Evolutionary conservation across 2,113 vertebrate genomes (phyloP), one percentile per base, ranked within the genome.

Genomic region (Hemibagrus wyckioides): DNA sequence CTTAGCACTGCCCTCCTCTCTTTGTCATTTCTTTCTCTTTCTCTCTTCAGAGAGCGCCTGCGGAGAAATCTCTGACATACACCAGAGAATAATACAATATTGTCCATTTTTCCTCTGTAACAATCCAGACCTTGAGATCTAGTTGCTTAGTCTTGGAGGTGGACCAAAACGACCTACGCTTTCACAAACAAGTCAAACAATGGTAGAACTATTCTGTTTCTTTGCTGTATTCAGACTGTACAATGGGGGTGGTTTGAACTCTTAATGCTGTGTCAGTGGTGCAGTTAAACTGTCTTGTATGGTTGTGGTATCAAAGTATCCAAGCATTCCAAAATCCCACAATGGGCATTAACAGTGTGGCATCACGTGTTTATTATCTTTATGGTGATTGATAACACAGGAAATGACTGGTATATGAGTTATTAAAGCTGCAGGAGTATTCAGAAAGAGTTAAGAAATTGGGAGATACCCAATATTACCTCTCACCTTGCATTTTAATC

Each of bases 171-270:
- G 11, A 52, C 85, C 76, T 65, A 80, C 61, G 17, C 76, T 80
- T 86, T 80, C 73, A 87, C 57, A 87, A 87, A 87, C 86, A 77
- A 79, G 36, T 76, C 30, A 30, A 77, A 87, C 86, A 87, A 83
- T 75, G 48, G 33, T 10, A 83, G 59, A 77, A 59, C 44, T 80
- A 86, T 87, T 82, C 25, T 69, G 3, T 63, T 76, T 65, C 61
- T 65, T 67, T 2, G 0, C 21, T 52, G 44, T 44, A 63, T 79
- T 84, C 69, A 65, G 3, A 39, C 41, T 75, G 80, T 83, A 50
- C 50, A 30, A 19, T 71, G 25, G 63, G 30, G 77, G 65, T 33
- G 17, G 39, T 59, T 73, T 81, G 36, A 80, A 73, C 69, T 57
- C 28, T 56, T 56, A 54, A 41, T 56, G 25, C 85, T 52, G 30